These are phyloP conservation scores for Sinosuthora webbiana DNA, from an alignment of 2,113 vertebrate genomes.

Conservation along the genomic window DNA sequence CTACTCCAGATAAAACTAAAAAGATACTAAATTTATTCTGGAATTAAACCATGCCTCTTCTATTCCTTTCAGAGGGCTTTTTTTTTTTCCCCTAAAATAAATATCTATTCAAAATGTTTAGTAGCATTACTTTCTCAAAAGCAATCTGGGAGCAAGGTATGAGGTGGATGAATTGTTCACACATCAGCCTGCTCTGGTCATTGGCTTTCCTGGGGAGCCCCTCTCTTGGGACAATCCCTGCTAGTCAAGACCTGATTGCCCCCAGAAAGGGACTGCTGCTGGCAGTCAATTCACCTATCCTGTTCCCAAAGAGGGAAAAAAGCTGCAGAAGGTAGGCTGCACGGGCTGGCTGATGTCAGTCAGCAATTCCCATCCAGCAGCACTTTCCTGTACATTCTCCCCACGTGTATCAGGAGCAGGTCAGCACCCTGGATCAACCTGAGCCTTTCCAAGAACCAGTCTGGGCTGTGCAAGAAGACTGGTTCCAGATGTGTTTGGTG, in stretches of 20 bases:
- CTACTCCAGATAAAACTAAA: background rate
- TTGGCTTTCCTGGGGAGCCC: fast-evolving
- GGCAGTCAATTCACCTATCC: background rate
- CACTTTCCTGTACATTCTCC: fast-evolving
- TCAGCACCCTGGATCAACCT: background rate
- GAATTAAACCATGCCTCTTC: background rate
- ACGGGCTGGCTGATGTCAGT: background rate
- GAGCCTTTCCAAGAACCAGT: background rate
- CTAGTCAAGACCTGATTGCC: background rate
- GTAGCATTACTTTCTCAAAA: background rate
- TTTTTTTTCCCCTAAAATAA: background rate
- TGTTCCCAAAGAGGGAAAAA: background rate
- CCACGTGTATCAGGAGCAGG: fast-evolving
- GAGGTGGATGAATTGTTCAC: background rate
- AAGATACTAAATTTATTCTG: background rate
- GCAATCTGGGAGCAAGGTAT: background rate
- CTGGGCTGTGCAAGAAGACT: fast-evolving
- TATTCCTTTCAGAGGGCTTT: background rate
- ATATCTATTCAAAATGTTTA: background rate
- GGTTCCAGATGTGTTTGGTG: background rate
- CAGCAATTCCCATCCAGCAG: background rate
- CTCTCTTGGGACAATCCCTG: background rate
- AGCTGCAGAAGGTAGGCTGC: background rate
- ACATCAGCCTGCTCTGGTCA: background rate
- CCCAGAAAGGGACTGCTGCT: background rate